Base-by-base conservation (phyloP, 2,113 vertebrate genomes). In the Elachura formosa region DNA sequence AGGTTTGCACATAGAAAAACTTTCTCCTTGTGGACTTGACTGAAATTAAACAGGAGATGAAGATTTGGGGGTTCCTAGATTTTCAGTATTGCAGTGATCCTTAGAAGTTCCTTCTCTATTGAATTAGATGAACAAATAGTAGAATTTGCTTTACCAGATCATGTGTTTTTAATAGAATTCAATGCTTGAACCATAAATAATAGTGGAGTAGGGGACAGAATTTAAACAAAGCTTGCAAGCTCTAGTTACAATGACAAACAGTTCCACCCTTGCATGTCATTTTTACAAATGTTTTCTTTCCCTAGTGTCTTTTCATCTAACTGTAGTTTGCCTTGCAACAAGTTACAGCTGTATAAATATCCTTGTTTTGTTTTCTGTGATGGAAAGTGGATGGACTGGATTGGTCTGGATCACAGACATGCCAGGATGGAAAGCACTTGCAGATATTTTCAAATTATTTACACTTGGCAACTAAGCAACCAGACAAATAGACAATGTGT, bases 341-440 rank as follows among this genome's bases (percentile, higher is more conserved):
- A 93, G 93, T 95, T 90, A 82, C 97, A 97, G 96, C 97, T 98
- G 97, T 97, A 96, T 96, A 97, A 98, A 98, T 97, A 97, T 93
- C 93, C 61, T 85, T 90, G 95, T 95, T 96, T 96, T 97, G 95
- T 95, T 95, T 97, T 95, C 94, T 82, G 79, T 95, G 95, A 97
- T 94, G 93, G 95, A 86, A 96, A 97, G 96, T 92, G 96, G 94
- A 94, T 79, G 89, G 94, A 96, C 96, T 95, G 96, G 95, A 93
- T 96, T 51, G 11, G 49, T 83, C 94, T 88, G 90, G 64, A 74
- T 91, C 79, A 63, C 93, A 85, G 77, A 73, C 90, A 75, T 94
- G 92, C 86, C 80, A 92, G 83, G 84, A 86, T 87, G 93, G 91
- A 96, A 92, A 95, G 87, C 54, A 22, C 86, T 95, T 49, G 55